Evolutionary conservation across 2,888 invertebrate species (phyloP), one percentile per base, ranked within the genome.

Genomic region (Drosophila suboccidentalis): DNA sequence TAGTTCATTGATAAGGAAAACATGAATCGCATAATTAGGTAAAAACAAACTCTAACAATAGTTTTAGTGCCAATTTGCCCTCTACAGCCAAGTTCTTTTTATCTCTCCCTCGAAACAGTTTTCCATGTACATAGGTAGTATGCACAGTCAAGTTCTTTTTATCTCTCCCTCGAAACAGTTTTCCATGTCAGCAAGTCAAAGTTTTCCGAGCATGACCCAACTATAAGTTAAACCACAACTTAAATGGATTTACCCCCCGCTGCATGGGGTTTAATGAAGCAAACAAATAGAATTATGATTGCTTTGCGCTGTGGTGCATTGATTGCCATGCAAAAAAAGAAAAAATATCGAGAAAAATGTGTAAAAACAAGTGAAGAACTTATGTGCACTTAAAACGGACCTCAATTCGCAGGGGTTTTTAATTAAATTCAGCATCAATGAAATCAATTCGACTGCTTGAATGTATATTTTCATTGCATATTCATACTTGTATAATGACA

Each of bases 61-160:
- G 65, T 80, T 76, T 36, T n/a, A 10, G 17, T 26, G 47, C n/a
- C 79, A 53, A 74, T 67, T 74, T 67, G 60, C n/a, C n/a, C n/a
- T n/a, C n/a, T n/a, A 36, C 1, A 29, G 29, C 8, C 29, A 29
- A 29, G 29, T 29, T 29, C 29, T 29, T 8, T 29, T 29, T 1
- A 6, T 26, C n/a, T 10, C 3, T 29, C 29, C 13, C n/a, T 17
- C 17, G 3, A 34, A 36, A 29, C 5, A 55, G 10, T 29, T 54
- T 54, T 47, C 44, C 51, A 19, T 59, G 9, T 15, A n/a, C n/a
- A n/a, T n/a, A 22, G 22, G 22, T 22, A 22, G 22, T 22, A 22
- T 22, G 22, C 4, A 36, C 8, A 29, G 29, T 29, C 29, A 29
- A 29, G 29, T 29, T 29, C 8, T 29, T 29, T 29, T 29, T 22